phyloP scores from a whole-genome alignment of 2,113 vertebrate species.

The Blennius ocellaris region DNA sequence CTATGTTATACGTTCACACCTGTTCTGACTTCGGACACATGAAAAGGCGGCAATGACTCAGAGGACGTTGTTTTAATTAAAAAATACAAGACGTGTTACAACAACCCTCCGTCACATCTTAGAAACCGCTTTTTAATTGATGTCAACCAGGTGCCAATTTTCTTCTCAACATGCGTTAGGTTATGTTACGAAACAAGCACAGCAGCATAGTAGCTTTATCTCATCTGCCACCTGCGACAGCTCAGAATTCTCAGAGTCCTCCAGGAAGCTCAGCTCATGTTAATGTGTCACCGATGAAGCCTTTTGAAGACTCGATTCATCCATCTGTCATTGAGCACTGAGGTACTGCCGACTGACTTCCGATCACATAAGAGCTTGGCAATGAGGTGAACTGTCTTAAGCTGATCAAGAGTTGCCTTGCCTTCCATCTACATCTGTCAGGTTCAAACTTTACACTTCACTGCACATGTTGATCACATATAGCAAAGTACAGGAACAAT shows the following conservation, averaged over 20 bases:
- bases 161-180: constrained; percentile 58
- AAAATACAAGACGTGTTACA: constrained; percentile 77
- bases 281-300: constrained; percentile 73
- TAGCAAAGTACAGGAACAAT: constrained; percentile 49
- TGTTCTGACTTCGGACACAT: constrained; percentile 67
- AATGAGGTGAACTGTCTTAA: constrained; percentile 63
- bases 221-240: constrained; percentile 71
- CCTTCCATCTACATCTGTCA: constrained; percentile 68
- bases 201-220: constrained; percentile 69
- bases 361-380: constrained; percentile 60
- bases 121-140: constrained; percentile 68
- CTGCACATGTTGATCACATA: constrained; percentile 67
- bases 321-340: constrained; percentile 58
- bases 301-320: constrained; percentile 70
- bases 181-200: constrained; percentile 74
- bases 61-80: constrained; percentile 78
- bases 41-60: constrained; percentile 72
- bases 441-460: constrained; percentile 69
- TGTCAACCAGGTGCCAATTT: constrained; percentile 69
- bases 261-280: constrained; percentile 64
- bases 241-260: constrained; percentile 61
- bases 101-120: constrained; percentile 62
- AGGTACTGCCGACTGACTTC: constrained; percentile 58
- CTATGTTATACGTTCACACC: constrained; percentile 69
- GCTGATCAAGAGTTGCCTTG: constrained; percentile 67